phyloP scores from a whole-genome alignment of 2,888 invertebrate species.

The Erannis defoliaria region DNA sequence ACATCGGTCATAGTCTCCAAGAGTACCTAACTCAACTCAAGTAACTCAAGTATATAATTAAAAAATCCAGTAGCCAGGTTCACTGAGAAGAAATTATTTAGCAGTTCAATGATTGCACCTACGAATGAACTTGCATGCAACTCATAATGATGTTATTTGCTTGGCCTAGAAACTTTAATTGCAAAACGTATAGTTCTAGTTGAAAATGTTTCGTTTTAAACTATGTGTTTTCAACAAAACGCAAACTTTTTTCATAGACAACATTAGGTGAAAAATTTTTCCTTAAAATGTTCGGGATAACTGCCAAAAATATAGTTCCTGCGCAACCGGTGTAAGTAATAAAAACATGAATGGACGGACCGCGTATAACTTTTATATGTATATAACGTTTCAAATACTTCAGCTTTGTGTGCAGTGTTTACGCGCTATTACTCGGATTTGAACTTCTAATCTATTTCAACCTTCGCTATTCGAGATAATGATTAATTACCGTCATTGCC shows the following conservation, averaged over 20 bases:
- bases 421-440: conserved; percentile 12
- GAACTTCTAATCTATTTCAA: conserved; percentile 24
- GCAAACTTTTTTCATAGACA: conserved; percentile 24
- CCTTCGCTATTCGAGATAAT: conserved; percentile 11
- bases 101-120: conserved; percentile 20
- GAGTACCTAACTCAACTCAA: too few relatives aligned
- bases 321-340: conserved; percentile 33
- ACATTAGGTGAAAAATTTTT: conserved; percentile 26
- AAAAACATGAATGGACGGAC: conserved; percentile 29
- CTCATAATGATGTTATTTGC: conserved; percentile 7
- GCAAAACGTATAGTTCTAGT: conserved; percentile 1
- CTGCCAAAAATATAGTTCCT: conserved; percentile 26
- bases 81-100: conserved; percentile 15
- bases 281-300: conserved; percentile 22
- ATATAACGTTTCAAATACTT: conserved; percentile 21
- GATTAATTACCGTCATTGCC: conserved; percentile 9
- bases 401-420: conserved; percentile 20
- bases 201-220: conserved; percentile 12
- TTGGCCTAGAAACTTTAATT: conserved; percentile 18
- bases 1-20: conserved; percentile 9
- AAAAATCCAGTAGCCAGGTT: conserved; percentile 24
- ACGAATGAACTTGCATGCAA: neutral
- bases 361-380: conserved; percentile 24
- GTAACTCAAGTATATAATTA: conserved; percentile 14
- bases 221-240: neutral